Base-by-base conservation (phyloP, 2,113 vertebrate species). In the Nerophis lumbriciformis region DNA sequence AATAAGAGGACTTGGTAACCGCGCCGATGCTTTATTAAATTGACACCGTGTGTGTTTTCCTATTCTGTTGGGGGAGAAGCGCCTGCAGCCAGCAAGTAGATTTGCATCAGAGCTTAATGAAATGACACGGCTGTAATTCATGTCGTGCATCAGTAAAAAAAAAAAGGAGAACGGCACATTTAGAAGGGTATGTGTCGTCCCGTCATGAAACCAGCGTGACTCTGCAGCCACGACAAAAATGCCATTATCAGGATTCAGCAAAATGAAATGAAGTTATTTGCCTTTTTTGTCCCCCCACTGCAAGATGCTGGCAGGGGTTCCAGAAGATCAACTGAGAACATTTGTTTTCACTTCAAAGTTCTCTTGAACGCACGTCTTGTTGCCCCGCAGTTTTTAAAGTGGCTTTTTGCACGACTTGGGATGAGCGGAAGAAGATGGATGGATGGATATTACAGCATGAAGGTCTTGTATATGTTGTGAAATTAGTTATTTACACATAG, bases 231-330 rank as follows among this genome's bases (percentile, higher is more conserved):
- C 68, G 19, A 35, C 59, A 81, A 70, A 81, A 70, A 70, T 54
- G 61, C 45, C 59, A 82, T 76, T 73, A 79, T 75, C 66, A 68
- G 38, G 55, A 63, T 15, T 60, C 38, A 77, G 64, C 48, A 68
- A 49, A 51, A 69, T 66, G 44, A 65, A 44, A 72, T 59, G 13
- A 50, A 61, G 12, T 14, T 10, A 50, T 39, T 54, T 3, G 28
- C 54, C 19, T 67, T 50, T 59, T 74, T 72, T 62, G 28, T 28
- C 28, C 28, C 28, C 28, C 28, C 28, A 12, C 42, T 45, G 42
- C 4, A 39, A 15, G 53, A 9, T 6, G 12, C 10, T 21, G 59
- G 36, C 48, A 61, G 42, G 7, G 38, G 37, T 71, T 5, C 47
- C 14, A 44, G 11, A 10, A 53, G 19, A 52, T 60, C 14, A 50